These are phyloP conservation scores for Chirona hameri DNA, from an alignment of 2,888 invertebrate genomes.

Conservation along the genomic window DNA sequence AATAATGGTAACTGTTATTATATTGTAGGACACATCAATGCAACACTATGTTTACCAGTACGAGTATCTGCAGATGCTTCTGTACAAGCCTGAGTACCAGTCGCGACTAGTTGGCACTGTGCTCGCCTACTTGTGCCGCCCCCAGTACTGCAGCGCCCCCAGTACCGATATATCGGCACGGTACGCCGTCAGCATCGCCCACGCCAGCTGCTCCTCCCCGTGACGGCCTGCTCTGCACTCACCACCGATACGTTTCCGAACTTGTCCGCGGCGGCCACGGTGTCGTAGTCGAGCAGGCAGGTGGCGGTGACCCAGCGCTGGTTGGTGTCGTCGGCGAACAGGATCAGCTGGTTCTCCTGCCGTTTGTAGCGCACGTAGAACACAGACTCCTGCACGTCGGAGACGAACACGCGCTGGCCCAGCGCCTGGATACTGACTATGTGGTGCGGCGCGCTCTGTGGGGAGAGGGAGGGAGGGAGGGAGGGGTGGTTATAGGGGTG, in stretches of 20 bases:
- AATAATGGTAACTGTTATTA: too few species aligned
- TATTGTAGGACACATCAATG: too few species aligned
- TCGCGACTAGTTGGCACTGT: too few species aligned
- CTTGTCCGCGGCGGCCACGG: conserved; percentile 93
- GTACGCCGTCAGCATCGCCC: too few species aligned
- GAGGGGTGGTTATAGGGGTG: neutral
- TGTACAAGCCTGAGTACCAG: too few species aligned
- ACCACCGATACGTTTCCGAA: conserved; percentile 94
- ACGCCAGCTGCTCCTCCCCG: too few species aligned
- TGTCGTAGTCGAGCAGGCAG: conserved; percentile 90
- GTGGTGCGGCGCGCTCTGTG: conserved; percentile 86
- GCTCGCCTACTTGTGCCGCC: too few species aligned
- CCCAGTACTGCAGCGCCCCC: too few species aligned
- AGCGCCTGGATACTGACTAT: conserved; percentile 90
- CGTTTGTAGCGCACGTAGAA: conserved; percentile 93
- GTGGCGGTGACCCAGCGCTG: conserved; percentile 94
- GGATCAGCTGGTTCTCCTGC: conserved; percentile 93
- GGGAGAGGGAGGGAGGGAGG: conserved; percentile 41
- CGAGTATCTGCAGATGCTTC: too few species aligned
- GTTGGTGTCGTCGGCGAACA: conserved; percentile 93
- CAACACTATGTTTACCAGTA: too few species aligned
- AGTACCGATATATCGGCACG: too few species aligned
- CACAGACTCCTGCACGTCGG: conserved; percentile 95
- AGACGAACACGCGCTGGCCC: conserved; percentile 89
- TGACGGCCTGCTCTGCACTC: conserved; percentile 45